Evolutionary conservation across 1,140 invertebrate species (phyloP).

Genomic region (Rhagoletis pomonella): DNA sequence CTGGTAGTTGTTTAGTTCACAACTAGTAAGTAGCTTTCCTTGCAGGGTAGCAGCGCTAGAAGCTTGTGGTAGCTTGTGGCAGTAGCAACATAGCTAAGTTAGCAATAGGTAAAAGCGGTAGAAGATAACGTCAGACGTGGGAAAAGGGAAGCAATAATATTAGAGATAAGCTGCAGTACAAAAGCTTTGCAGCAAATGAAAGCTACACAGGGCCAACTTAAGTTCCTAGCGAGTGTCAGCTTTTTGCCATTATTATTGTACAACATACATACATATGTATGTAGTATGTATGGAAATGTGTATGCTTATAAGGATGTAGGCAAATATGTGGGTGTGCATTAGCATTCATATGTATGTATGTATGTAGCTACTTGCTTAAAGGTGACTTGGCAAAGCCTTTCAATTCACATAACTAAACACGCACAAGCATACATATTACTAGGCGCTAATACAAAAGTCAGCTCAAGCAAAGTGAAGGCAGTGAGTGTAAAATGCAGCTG

Average conservation of each 20-base stretch:
- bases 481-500: background rate
- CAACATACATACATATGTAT: background rate
- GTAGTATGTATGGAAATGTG: background rate
- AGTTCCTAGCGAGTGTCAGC: background rate
- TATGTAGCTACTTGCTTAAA: background rate
- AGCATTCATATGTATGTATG: background rate
- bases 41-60: too few species aligned
- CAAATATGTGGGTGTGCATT: background rate
- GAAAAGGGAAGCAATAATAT: background rate
- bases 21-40: too few species aligned
- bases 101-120: background rate
- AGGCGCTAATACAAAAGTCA: constrained; percentile 46
- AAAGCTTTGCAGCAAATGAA: constrained; percentile 5
- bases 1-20: too few species aligned
- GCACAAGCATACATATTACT: background rate
- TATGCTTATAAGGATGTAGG: background rate
- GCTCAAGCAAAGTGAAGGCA: constrained; percentile 1
- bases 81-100: too few species aligned
- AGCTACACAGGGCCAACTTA: background rate
- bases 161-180: background rate
- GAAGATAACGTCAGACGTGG: background rate
- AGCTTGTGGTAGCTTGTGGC: too few species aligned
- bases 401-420: background rate
- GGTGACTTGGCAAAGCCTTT: background rate
- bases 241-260: background rate